Base-by-base conservation (phyloP, 2,888 invertebrate species). In the Zootermopsis nevadensis region DNA sequence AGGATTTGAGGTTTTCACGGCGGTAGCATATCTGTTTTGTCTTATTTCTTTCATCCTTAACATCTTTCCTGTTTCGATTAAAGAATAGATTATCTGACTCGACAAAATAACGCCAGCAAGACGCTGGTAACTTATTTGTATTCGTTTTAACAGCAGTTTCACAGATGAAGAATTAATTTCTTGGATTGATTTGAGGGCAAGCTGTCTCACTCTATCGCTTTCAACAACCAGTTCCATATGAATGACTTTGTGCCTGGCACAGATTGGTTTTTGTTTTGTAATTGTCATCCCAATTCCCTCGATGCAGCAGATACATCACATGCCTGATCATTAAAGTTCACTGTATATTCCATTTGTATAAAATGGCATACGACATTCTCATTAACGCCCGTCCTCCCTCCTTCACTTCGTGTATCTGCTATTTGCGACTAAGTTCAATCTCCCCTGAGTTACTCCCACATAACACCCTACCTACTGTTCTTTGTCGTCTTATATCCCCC, bases 251-350 rank as follows among this genome's bases (percentile, higher is more conserved):
- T 66, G 27, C 15, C 30, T 6, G 10, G 66, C 27, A 66, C 66
- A 66, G 66, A 66, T 66, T 66, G 66, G 66, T 66, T 66, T 66
- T 66, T 27, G 27, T 66, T 66, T 66, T 66, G 66, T 30, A 30
- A 66, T 27, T 27, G 66, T 30, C 66, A 66, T 15, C 66, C n/a
- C 12, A n/a, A 27, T n/a, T 66, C 66, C 66, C 66, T 8, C 30
- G 27, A 19, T 19, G 66, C 66, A 27, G 66, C 19, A 66, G 6
- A 60, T 60, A n/a, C 19, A 38, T 38, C 19, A 48, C 48, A 48
- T 15, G 19, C 19, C 19, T 19, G 19, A 66, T 66, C 66, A 66
- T 66, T 66, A 66, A 8, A 27, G 66, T 27, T 27, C 27, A 30
- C 66, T 30, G 27, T 66, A 8, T 66, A 8, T 66, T 30, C 48